These are phyloP conservation scores for Belonocnema kinseyi DNA, from an alignment of 1,140 invertebrate species.

Conservation along the genomic window DNA sequence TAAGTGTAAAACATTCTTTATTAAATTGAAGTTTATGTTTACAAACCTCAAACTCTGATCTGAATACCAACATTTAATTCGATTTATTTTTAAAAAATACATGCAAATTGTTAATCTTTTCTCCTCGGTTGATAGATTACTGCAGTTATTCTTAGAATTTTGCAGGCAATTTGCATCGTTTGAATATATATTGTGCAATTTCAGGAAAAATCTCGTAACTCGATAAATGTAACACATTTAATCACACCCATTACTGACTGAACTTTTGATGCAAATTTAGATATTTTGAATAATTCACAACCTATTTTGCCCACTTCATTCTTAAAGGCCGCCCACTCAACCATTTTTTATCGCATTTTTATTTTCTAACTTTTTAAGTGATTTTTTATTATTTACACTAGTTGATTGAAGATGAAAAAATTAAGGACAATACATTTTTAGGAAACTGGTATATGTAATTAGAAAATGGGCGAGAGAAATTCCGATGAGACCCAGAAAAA, in stretches of 20 bases:
- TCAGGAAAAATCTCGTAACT: constrained; percentile 14
- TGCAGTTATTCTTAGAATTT: constrained; percentile 9
- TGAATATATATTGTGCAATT: constrained; percentile 24
- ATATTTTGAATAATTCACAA: constrained; percentile 19
- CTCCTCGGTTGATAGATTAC: neutral
- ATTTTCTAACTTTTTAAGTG: neutral
- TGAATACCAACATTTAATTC: no score
- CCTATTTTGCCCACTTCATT: neutral
- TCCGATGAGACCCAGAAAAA: constrained; percentile 43
- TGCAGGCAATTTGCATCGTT: constrained; percentile 5
- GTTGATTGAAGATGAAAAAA: neutral
- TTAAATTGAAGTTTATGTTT: no score
- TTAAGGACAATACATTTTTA: neutral
- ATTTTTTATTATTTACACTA: neutral
- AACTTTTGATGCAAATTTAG: constrained; percentile 1
- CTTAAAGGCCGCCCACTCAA: neutral
- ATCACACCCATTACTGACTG: constrained; percentile 3
- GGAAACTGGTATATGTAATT: constrained; percentile 34
- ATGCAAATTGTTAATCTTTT: neutral
- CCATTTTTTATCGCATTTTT: neutral
- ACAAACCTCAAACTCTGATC: no score
- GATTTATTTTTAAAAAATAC: no score
- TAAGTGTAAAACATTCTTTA: no score
- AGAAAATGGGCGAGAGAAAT: constrained; percentile 56
- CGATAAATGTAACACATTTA: constrained; percentile 10